These are phyloP conservation scores for Myathropa florea DNA, from an alignment of 2,888 invertebrate species.

Conservation along the genomic window DNA sequence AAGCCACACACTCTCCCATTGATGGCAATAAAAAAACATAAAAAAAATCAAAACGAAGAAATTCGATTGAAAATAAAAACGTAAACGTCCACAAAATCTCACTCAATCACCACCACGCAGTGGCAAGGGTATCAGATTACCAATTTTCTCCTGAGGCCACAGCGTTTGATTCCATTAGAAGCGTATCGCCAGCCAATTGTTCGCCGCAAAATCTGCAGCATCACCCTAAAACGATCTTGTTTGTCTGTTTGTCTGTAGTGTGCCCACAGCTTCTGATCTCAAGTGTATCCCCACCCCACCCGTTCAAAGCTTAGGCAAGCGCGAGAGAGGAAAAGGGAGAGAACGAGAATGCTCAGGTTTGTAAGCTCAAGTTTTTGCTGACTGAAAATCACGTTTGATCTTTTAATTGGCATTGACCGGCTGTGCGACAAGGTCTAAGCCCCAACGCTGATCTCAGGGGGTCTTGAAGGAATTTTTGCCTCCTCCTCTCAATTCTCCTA, in stretches of 20 bases:
- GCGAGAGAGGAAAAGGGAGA: no score
- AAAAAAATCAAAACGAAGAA: conserved; percentile 8
- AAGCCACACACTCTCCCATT: not conserved
- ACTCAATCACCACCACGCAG: conserved; percentile 24
- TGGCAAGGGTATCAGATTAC: conserved; percentile 34
- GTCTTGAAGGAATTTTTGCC: not conserved
- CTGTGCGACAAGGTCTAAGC: not conserved
- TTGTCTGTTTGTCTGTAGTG: not conserved
- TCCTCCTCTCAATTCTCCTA: not conserved
- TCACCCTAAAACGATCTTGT: conserved; percentile 20
- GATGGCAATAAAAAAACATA: conserved; percentile 16
- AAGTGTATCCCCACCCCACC: not conserved
- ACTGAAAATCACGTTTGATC: conserved; percentile 45
- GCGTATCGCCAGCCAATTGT: conserved; percentile 16
- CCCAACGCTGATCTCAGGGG: not conserved
- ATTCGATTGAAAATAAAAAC: not conserved
- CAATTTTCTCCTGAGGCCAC: conserved; percentile 31
- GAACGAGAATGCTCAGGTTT: no score
- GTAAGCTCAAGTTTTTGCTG: conserved; percentile 19
- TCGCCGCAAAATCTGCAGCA: conserved; percentile 35
- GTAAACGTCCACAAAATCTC: conserved; percentile 15
- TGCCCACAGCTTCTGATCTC: not conserved
- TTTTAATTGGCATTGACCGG: conserved; percentile 45
- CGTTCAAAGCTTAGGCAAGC: not conserved
- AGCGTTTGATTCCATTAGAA: not conserved